Percentiles rank a stretch among this genome's conserved stretches.
Evolutionary conservation across 2,888 invertebrate species (phyloP).

Genomic region (Drosophila suboccidentalis): DNA sequence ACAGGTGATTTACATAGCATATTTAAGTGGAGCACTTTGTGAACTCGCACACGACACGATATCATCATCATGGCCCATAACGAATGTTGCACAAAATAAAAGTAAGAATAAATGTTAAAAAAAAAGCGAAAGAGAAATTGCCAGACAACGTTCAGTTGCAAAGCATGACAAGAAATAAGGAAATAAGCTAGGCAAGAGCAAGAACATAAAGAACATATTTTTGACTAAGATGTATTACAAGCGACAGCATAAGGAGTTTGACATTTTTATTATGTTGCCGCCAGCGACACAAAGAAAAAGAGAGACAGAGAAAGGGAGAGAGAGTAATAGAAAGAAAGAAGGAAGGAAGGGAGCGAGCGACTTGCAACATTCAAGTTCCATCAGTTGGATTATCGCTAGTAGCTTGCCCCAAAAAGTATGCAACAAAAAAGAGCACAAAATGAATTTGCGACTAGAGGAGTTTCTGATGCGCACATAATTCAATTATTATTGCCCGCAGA

Average conservation of each 20-base stretch:
- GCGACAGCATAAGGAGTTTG: conserved; percentile 79
- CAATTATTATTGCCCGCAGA: conserved; percentile 70
- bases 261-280: conserved; percentile 77
- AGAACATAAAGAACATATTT: conserved; percentile 67
- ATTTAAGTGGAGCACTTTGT: conserved; percentile 81
- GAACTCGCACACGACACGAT: conserved; percentile 61
- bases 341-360: background rate
- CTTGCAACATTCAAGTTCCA: conserved; percentile 44
- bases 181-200: conserved; percentile 52
- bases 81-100: conserved; percentile 69
- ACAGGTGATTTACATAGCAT: conserved; percentile 82
- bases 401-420: conserved; percentile 17
- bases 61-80: conserved; percentile 66
- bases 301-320: background rate
- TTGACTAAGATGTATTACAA: conserved; percentile 81
- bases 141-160: conserved; percentile 20
- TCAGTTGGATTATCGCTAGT: conserved; percentile 33
- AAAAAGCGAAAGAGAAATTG: conserved; percentile 17
- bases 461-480: conserved; percentile 66
- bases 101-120: conserved; percentile 19
- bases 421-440: conserved; percentile 37
- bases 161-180: conserved; percentile 31
- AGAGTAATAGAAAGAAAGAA: background rate
- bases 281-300: conserved; percentile 18
- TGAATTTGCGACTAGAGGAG: conserved; percentile 37